Percentiles rank a stretch among this genome's conserved stretches.
Conservation (phyloP, 2,113 vertebrate genomes). For the Boulengeromyrus knoepffleri region DNA sequence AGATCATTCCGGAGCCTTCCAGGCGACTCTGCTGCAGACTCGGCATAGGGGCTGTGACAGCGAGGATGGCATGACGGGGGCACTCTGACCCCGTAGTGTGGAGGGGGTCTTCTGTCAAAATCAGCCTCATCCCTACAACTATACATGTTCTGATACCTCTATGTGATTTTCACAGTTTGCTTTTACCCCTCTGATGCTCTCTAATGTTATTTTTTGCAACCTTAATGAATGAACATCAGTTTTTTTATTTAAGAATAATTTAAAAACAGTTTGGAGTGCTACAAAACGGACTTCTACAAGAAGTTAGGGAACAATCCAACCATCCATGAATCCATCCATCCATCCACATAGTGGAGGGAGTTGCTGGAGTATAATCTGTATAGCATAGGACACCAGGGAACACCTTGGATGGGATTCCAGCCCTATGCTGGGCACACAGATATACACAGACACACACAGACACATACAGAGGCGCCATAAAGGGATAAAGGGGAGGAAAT, state of each 20-base stretch:
- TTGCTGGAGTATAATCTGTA: neutral
- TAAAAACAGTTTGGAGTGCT: neutral
- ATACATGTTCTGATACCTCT: neutral
- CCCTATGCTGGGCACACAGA: neutral
- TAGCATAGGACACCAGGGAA: neutral
- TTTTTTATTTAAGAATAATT: neutral
- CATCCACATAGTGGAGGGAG: neutral
- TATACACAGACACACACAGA: neutral
- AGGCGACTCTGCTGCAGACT: neutral
- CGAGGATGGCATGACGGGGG: neutral
- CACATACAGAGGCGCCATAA: neutral
- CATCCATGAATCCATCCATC: neutral
- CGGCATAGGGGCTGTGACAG: neutral
- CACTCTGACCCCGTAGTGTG: neutral
- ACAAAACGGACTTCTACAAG: neutral
- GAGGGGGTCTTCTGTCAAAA: neutral
- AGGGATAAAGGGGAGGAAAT: neutral
- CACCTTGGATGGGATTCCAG: neutral
- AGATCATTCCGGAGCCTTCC: neutral
- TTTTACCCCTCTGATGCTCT: neutral
- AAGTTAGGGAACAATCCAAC: neutral
- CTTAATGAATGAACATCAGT: neutral
- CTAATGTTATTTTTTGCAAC: neutral
- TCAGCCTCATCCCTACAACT: too few species aligned
- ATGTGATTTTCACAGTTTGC: neutral